phyloP scores from a whole-genome alignment of 2,888 invertebrate species.

The Platycnemis pennipes region DNA sequence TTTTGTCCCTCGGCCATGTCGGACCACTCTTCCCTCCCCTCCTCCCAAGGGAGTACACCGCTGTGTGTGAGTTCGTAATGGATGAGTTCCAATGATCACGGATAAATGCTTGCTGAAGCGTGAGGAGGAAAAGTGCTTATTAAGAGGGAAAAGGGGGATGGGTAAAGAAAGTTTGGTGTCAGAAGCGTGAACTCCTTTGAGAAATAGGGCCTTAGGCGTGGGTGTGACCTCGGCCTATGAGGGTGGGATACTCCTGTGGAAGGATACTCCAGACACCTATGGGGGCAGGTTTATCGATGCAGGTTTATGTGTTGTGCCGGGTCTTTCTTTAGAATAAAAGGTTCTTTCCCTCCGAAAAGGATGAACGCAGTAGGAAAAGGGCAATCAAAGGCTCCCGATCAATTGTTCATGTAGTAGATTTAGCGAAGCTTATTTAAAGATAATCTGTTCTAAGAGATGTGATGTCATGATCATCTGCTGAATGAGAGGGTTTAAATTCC shows the following conservation, averaged over 20 bases:
- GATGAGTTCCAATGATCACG: slow-evolving; percentile 41
- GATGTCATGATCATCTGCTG: neutral
- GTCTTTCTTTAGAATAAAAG: neutral
- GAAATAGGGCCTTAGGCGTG: neutral
- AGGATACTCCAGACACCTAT: neutral
- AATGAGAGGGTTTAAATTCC: no score
- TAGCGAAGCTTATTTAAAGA: no score
- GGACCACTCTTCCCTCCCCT: neutral
- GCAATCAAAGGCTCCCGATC: neutral
- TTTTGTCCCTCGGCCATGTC: neutral
- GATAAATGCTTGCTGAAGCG: slow-evolving; percentile 48
- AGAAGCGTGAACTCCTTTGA: neutral
- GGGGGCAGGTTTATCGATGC: neutral
- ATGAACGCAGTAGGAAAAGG: neutral
- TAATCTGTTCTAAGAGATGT: no score
- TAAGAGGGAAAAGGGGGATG: neutral
- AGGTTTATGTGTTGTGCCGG: neutral
- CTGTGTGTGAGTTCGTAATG: slow-evolving; percentile 51
- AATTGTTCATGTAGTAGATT: neutral
- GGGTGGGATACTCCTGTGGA: neutral
- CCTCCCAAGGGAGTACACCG: neutral
- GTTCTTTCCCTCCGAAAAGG: neutral
- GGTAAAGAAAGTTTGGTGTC: neutral
- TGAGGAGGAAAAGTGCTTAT: slow-evolving; percentile 34
- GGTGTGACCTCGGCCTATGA: neutral